Evolutionary conservation across 1,140 invertebrate species (phyloP).

Genomic region (Papilio aristodemus): DNA sequence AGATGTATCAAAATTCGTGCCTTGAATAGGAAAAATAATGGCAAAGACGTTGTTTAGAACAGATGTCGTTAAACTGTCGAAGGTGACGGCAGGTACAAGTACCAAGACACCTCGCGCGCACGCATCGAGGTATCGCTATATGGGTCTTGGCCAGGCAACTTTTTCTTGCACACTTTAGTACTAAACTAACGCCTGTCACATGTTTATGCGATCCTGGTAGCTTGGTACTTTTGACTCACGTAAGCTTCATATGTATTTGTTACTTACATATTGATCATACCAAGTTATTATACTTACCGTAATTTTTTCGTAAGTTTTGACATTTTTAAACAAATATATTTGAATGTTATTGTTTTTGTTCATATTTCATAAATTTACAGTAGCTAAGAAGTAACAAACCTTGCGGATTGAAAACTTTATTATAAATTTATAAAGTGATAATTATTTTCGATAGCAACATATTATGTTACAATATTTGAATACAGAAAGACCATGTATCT

Average conservation of each 20-base stretch:
- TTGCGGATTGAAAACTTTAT: too few relatives aligned
- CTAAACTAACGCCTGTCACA: slow-evolving; percentile 66
- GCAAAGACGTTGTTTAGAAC: slow-evolving; percentile 35
- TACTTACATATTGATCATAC: too few relatives aligned
- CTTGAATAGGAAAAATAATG: slow-evolving; percentile 28
- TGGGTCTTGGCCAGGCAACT: slow-evolving; percentile 79
- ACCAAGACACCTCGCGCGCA: slow-evolving; percentile 63
- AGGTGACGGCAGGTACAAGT: slow-evolving; percentile 49
- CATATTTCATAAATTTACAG: too few relatives aligned
- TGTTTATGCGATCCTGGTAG: slow-evolving; percentile 58
- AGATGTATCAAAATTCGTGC: slow-evolving; percentile 22
- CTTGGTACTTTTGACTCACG: slow-evolving; percentile 33
- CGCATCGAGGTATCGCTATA: slow-evolving; percentile 62
- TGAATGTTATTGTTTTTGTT: not conserved
- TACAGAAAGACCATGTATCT: too few relatives aligned
- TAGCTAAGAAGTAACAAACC: too few relatives aligned
- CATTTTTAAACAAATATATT: not conserved
- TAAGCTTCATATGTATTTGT: slow-evolving; percentile 25
- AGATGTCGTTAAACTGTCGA: slow-evolving; percentile 55
- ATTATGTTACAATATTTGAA: too few relatives aligned
- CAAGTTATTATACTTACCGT: too few relatives aligned
- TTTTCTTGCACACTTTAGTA: slow-evolving; percentile 71
- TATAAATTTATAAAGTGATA: too few relatives aligned
- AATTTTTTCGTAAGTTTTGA: slow-evolving; percentile 15
- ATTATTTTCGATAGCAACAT: too few relatives aligned